These are phyloP conservation scores for Tenualosa ilisha DNA, from an alignment of 2,797 vertebrate species.

Conservation along the genomic window DNA sequence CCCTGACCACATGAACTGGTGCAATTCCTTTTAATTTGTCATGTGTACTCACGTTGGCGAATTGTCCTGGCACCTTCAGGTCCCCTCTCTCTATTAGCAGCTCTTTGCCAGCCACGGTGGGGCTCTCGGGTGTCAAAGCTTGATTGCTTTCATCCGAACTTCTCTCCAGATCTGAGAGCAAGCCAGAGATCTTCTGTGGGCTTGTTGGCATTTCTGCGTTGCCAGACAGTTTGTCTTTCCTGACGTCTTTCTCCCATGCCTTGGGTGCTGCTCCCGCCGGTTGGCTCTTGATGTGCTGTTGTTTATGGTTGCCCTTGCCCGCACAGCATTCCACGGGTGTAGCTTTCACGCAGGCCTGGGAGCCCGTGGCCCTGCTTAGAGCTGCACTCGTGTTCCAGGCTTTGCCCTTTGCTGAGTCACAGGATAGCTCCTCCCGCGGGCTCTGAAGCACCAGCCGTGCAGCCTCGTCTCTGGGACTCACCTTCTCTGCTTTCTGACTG, in stretches of 20 bases:
- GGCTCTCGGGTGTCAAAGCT: slow-evolving; percentile 18
- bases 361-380: slow-evolving; percentile 41
- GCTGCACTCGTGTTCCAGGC: slow-evolving; percentile 43
- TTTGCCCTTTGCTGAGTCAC: slow-evolving; percentile 57
- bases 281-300: slow-evolving; percentile 41
- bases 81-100: slow-evolving; percentile 38
- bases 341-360: slow-evolving; percentile 46
- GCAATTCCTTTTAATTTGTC: slow-evolving; percentile 58
- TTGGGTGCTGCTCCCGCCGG: slow-evolving; percentile 43
- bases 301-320: slow-evolving; percentile 46
- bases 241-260: slow-evolving; percentile 46
- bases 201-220: slow-evolving; percentile 47
- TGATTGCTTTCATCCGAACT: slow-evolving; percentile 35
- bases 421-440: slow-evolving; percentile 45
- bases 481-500: slow-evolving; percentile 47
- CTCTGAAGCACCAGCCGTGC: slow-evolving; percentile 36
- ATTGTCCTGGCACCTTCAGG: slow-evolving; percentile 36
- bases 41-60: slow-evolving; percentile 32
- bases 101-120: slow-evolving; percentile 32
- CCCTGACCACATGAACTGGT: slow-evolving; percentile 76
- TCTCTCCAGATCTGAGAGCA: slow-evolving; percentile 37
- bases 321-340: slow-evolving; percentile 48
- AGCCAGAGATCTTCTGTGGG: background rate
- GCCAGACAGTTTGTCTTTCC: slow-evolving; percentile 49
- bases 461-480: slow-evolving; percentile 35